Conservation (phyloP, 2,113 vertebrate genomes). For the Ptilorrhoa leucosticta region DNA sequence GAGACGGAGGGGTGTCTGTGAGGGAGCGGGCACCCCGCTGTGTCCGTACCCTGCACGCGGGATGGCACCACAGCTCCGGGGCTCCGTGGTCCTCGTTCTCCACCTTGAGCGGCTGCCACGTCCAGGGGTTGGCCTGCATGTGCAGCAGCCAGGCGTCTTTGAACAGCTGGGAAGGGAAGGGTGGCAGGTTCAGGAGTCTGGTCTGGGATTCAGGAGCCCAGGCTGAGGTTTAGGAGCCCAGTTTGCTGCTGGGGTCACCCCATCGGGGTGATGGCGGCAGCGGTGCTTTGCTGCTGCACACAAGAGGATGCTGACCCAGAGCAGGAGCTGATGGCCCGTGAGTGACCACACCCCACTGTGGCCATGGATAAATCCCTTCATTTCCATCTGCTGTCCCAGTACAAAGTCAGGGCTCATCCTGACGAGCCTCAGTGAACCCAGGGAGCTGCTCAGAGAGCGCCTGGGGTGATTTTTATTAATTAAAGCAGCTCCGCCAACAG, state of each 20-base stretch:
- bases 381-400: background rate
- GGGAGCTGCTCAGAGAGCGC: background rate
- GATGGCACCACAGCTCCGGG: slow-evolving; percentile 96
- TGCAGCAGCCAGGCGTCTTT: slow-evolving; percentile 96
- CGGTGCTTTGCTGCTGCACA: background rate
- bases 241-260: background rate
- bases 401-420: background rate
- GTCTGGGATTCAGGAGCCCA: background rate
- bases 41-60: slow-evolving; percentile 84
- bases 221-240: background rate
- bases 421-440: background rate
- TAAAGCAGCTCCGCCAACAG: background rate
- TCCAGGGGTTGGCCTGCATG: slow-evolving; percentile 83
- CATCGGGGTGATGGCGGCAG: background rate
- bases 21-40: background rate
- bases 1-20: fast-evolving
- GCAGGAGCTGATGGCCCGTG: background rate
- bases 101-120: slow-evolving; percentile 94
- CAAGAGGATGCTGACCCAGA: background rate
- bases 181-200: background rate
- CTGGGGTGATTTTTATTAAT: background rate
- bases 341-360: background rate
- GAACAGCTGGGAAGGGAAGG: slow-evolving; percentile 79
- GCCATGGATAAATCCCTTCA: background rate
- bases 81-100: slow-evolving; percentile 96